Base-by-base conservation (phyloP, 2,113 vertebrate genomes). In the Odontophorus gujanensis region DNA sequence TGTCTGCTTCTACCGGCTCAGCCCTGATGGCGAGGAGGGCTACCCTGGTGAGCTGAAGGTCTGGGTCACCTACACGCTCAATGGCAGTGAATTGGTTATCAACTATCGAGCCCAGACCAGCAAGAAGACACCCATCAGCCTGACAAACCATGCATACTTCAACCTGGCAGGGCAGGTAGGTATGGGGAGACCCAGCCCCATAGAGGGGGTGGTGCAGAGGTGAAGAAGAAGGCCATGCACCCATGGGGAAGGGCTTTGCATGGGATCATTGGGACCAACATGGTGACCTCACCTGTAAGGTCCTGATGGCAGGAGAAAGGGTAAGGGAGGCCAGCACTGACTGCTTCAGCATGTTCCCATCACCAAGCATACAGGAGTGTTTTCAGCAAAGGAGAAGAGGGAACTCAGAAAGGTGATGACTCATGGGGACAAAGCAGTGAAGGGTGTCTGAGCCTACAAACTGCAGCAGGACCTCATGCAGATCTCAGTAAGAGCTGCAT, bases 131-230 rank as follows among this genome's bases (percentile, higher is more conserved):
- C 99, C 99, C 3, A 86, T 99, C 93, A 99, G 94, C 96, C 97
- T 99, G 90, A 99, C 99, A 81, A 99, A 99, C 96, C 99, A 99
- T 8, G 95, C 99, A 0, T 99, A 99, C 90, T 99, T 99, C 96
- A 99, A 99, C 96, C 96, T 99, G 32, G 98, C 98, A 32, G 99
- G 99, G 91, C 98, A 99, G 97, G 99, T 99, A 94, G 97, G 58
- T 9, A 2, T 17, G 53, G 36, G n/a, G 66, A 65, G 25, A 9
- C 74, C n/a, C 43, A 66, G 17, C 20, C 4, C 24, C 0, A 0
- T 25, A n/a, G 47, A 59, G 38, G 30, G 26, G 26, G 11, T 51
- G 25, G 13, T 57, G 50, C n/a, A 38, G 13, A 55, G 55, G 11
- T 40, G 38, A 53, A 19, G 57, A 47, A 30, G 55, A 19, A 58